phyloP scores from a whole-genome alignment of 2,888 invertebrate genomes.

The Spilosoma lubricipeda region DNA sequence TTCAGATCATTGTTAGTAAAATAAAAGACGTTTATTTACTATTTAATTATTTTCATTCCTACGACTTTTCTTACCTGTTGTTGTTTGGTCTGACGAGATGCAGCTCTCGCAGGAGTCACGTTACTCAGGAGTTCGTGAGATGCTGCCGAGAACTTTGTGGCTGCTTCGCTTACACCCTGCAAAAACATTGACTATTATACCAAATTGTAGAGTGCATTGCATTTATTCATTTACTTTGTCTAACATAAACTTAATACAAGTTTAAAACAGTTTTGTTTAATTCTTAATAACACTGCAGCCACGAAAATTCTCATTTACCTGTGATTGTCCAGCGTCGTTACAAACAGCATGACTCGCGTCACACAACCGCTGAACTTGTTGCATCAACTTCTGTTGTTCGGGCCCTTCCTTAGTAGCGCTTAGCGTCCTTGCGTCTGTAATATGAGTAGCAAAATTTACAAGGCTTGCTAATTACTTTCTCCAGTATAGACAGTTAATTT shows the following conservation, averaged over 20 bases:
- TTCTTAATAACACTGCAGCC: too few species aligned
- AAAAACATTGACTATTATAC: not conserved
- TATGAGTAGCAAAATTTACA: not conserved
- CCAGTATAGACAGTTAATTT: too few species aligned
- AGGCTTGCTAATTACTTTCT: too few species aligned
- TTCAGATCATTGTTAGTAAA: not conserved
- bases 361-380: constrained; percentile 28
- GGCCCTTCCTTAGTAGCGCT: constrained; percentile 15
- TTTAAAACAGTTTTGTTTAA: not conserved
- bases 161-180: constrained; percentile 36
- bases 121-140: constrained; percentile 31
- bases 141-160: constrained; percentile 36
- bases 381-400: constrained; percentile 12
- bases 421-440: constrained; percentile 7
- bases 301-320: constrained; percentile 13
- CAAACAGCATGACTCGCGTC: constrained; percentile 32
- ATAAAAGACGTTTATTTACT: not conserved
- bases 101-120: constrained; percentile 19
- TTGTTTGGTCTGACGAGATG: not conserved
- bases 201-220: not conserved
- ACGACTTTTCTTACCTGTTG: not conserved
- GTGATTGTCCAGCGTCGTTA: constrained; percentile 21
- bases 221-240: not conserved
- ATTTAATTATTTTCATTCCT: not conserved
- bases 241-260: too few species aligned